Evolutionary conservation across 2,113 vertebrate species (phyloP), one percentile per base, ranked within the genome.

Genomic region (Bujurquina vittata): DNA sequence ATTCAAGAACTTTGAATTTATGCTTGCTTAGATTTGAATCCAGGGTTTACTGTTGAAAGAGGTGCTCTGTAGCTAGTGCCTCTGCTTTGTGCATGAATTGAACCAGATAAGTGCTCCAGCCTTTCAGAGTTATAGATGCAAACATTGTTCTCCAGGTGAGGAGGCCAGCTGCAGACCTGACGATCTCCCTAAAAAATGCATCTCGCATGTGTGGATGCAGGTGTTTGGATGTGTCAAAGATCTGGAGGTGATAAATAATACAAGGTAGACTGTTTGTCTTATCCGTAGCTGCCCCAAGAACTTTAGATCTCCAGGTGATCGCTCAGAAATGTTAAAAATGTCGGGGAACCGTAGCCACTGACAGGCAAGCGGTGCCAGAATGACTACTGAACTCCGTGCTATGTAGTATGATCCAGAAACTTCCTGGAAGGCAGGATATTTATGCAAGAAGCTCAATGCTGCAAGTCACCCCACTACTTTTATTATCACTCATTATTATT

Each of bases 271-370:
- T 72, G 14, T 26, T 49, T 58, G 80, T 54, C 60, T 84, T 74
- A 62, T 89, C 86, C 65, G 75, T 26, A 52, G 82, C 65, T 22
- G 23, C 81, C 75, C 43, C 10, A 14, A 58, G 15, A 14, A 67
- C 58, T 85, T 88, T 85, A 57, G 79, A 78, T 86, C 77, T 82
- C 58, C 73, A 85, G 74, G 62, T 52, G 76, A 88, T 59, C 1
- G 1, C 69, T 79, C 40, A 85, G 63, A 85, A 87, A 91, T 91
- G 89, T 74, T 43, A 85, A 84, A 93, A 90, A 92, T 89, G 83
- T 87, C 14, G n/a, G 63, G 72, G 31, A 55, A 52, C 14, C 2
- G 79, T 57, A 84, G 63, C 79, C 3, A 67, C 56, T 26, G 72
- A 56, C 23, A 60, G 49, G 58, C 29, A 80, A 52, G 17, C 29